Conservation (phyloP, 2,797 vertebrate genomes). For the Crenichthys baileyi region DNA sequence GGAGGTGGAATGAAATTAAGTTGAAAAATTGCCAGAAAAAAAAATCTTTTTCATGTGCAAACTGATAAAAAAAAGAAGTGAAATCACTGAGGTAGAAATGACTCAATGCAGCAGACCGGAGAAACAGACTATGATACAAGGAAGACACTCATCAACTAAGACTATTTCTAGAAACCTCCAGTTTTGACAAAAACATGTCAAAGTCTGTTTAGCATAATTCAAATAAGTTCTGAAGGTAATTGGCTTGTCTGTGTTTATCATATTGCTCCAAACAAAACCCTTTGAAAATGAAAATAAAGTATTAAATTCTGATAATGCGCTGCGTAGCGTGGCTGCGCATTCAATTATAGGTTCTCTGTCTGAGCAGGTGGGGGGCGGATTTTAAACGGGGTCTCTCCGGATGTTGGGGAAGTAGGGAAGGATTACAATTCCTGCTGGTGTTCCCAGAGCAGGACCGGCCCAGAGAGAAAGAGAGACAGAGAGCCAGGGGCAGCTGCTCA, state of each 20-base stretch:
- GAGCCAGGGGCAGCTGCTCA: slow-evolving; percentile 74
- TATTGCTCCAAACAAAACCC: slow-evolving; percentile 65
- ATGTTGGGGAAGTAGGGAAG: slow-evolving; percentile 65
- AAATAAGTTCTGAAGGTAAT: slow-evolving; percentile 73
- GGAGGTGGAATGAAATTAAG: slow-evolving; percentile 86
- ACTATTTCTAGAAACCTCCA: slow-evolving; percentile 64
- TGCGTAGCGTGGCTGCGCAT: slow-evolving; percentile 37
- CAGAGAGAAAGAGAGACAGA: slow-evolving; percentile 70
- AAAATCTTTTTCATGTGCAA: slow-evolving; percentile 54
- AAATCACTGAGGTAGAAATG: slow-evolving; percentile 83
- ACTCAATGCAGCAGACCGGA: slow-evolving; percentile 74
- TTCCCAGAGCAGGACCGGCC: slow-evolving; percentile 72
- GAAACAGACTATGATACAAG: slow-evolving; percentile 61
- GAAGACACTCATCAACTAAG: slow-evolving; percentile 69
- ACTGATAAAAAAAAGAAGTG: slow-evolving; percentile 79
- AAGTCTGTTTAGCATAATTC: slow-evolving; percentile 69
- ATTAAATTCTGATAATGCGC: slow-evolving; percentile 61
- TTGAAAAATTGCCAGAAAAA: slow-evolving; percentile 82
- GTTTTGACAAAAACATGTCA: slow-evolving; percentile 64
- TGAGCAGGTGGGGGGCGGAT: slow-evolving; percentile 73
- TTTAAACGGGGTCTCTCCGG: slow-evolving; percentile 65
- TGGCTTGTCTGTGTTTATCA: slow-evolving; percentile 74
- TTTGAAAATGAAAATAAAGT: slow-evolving; percentile 61
- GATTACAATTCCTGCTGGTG: slow-evolving; percentile 77
- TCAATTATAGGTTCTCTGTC: slow-evolving; percentile 49